These are phyloP conservation scores for Colinus virginianus DNA, from an alignment of 2,113 vertebrate genomes.

Conservation along the genomic window DNA sequence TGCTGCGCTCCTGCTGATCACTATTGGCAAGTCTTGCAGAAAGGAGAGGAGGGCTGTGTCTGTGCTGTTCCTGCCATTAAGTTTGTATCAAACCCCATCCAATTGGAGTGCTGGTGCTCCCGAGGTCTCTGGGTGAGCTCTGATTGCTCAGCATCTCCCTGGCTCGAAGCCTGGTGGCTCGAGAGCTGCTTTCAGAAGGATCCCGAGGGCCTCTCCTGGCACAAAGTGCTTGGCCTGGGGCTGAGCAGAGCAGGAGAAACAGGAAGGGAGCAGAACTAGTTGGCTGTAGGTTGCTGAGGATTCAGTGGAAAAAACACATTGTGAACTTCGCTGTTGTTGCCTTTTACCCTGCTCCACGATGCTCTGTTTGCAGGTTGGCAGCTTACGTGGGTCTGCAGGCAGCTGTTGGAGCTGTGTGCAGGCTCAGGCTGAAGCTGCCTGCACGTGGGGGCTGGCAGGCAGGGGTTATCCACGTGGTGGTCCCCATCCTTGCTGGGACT, in stretches of 20 bases:
- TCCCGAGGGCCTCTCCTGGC: background rate
- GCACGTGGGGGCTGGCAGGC: background rate
- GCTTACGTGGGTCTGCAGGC: background rate
- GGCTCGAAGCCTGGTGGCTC: background rate
- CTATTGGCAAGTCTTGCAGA: background rate
- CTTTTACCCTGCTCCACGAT: background rate
- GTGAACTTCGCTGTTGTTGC: background rate
- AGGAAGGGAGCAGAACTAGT: conserved; percentile 3
- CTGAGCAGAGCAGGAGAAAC: conserved; percentile 8
- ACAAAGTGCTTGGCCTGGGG: background rate
- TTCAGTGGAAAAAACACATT: background rate
- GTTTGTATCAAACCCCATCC: background rate
- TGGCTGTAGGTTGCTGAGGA: background rate
- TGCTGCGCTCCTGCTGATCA: background rate
- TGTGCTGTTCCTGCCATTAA: background rate
- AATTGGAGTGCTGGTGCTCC: background rate
- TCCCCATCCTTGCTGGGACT: background rate
- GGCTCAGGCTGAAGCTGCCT: background rate
- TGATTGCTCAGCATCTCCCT: background rate
- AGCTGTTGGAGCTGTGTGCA: background rate
- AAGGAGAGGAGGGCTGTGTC: background rate
- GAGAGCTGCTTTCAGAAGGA: background rate
- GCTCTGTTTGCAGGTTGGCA: rapidly evolving
- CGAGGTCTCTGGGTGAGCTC: background rate
- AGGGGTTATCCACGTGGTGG: rapidly evolving